A percentile compares a stretch with the other conserved stretches of the same genome.
These are phyloP conservation scores for Lagorchestes hirsutus DNA, from an alignment of 2,797 vertebrate species.

Conservation along the genomic window DNA sequence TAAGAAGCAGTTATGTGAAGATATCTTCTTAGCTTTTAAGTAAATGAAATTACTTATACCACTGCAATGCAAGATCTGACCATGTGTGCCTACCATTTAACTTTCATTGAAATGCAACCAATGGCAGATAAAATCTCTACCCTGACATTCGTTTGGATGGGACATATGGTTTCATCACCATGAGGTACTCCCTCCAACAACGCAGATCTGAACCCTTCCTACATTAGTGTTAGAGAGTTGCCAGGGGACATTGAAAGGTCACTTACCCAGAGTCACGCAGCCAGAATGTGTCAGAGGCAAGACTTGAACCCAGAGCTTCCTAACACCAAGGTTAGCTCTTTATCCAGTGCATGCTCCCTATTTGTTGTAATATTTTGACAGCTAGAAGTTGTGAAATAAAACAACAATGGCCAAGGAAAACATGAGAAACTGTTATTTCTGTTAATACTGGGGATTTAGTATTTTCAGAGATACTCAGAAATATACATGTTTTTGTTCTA, in stretches of 20 bases:
- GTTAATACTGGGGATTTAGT: neutral
- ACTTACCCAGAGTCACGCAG: neutral
- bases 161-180: neutral
- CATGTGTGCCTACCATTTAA: neutral
- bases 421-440: neutral
- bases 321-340: neutral
- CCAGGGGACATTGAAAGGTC: neutral
- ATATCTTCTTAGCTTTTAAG: neutral
- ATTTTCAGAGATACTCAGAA: neutral
- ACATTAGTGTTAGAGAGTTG: neutral
- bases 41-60: neutral
- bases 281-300: neutral
- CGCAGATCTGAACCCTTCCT: neutral
- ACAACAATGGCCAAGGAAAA: neutral
- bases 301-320: neutral
- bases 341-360: conserved; percentile 7
- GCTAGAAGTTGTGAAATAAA: neutral
- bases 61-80: neutral
- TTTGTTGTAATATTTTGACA: neutral
- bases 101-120: neutral
- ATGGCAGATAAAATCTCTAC: neutral
- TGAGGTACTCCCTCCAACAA: neutral
- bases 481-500: conserved; percentile 36
- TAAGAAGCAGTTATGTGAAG: conserved; percentile 23
- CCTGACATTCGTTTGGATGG: neutral